Base-by-base conservation (phyloP, 2,888 invertebrate species). In the Adela reaumurella region DNA sequence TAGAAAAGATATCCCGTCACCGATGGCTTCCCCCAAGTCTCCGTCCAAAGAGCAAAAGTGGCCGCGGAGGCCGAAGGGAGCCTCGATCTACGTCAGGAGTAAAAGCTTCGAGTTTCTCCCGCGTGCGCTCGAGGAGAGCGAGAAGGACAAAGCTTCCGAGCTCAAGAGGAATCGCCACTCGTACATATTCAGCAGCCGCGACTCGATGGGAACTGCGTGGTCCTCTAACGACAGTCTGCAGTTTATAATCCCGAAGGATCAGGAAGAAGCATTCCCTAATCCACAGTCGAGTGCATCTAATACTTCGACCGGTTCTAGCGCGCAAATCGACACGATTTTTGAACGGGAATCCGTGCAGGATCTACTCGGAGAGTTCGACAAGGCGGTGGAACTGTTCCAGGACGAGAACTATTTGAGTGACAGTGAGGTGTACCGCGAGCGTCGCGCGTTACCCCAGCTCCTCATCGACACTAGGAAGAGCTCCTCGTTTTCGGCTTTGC, bases 41-140 rank as follows among this genome's bases (percentile, higher is more conserved):
- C n/a, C 10, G 19, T 20, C 20, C 3, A 18, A 20, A 6, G 18
- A 46, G 10, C 16, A 14, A 4, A 3, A 6, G 10, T 46, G 46
- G 46, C 19, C 10, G 3, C 20, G 62, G 10, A 59, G 58, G 10
- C 57, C 60, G n/a, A 47, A 48, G 20, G 28, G 41, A 11, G 59
- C 59, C 17, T 69, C 73, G 1, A 58, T 65, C 16, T 77, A 76
- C 51, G 65, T 62, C 53, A 60, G 78, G 29, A 79, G 78, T 53
- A 78, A 78, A 50, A 79, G 78, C 56, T 79, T 77, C 46, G 78
- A 78, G 54, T 78, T 76, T 49, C 58, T 78, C 1, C 78, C 78
- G 0, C 63, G 64, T 62, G 70, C 74, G 0, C 56, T 65, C 42
- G 64, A 65, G 46, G 71, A 73, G 49, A 64, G 67, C 3, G 61